Percentiles rank a stretch among this genome's conserved stretches.
Conservation (phyloP, 2,797 vertebrate genomes). For the Cephalopachus bancanus region DNA sequence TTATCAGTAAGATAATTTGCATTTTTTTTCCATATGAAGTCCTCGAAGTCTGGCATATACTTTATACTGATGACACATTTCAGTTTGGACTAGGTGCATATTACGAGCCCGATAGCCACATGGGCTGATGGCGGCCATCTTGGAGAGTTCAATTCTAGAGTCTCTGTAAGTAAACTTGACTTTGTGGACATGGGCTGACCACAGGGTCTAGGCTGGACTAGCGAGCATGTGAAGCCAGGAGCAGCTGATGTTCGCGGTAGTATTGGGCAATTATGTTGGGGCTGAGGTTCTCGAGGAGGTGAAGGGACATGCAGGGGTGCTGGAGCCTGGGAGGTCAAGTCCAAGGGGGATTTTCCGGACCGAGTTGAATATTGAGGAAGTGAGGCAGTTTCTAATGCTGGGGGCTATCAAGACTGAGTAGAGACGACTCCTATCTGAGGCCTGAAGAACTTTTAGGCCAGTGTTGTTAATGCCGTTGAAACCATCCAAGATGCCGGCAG, state of each 20-base stretch:
- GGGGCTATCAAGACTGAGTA: not conserved
- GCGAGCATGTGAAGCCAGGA: not conserved
- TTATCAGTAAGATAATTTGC: not conserved
- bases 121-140: not conserved
- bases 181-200: not conserved
- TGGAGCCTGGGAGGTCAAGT: not conserved
- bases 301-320: not conserved
- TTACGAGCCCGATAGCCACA: not conserved
- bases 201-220: not conserved
- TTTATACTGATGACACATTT: not conserved
- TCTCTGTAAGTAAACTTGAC: not conserved
- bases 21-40: not conserved
- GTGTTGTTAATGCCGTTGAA: slow-evolving; percentile 5
- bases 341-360: not conserved
- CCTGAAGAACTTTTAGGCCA: not conserved
- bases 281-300: not conserved
- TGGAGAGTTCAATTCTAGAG: not conserved
- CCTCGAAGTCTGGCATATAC: not conserved
- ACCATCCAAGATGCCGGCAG: not conserved
- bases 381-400: not conserved
- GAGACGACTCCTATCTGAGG: not conserved
- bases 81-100: not conserved
- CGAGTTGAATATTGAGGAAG: not conserved
- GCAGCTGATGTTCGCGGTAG: not conserved
- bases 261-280: not conserved